A percentile compares a stretch with the other conserved stretches of the same genome.
phyloP scores from a whole-genome alignment of 2,888 invertebrate genomes.

The Scelioninae gen. 1 region DNA sequence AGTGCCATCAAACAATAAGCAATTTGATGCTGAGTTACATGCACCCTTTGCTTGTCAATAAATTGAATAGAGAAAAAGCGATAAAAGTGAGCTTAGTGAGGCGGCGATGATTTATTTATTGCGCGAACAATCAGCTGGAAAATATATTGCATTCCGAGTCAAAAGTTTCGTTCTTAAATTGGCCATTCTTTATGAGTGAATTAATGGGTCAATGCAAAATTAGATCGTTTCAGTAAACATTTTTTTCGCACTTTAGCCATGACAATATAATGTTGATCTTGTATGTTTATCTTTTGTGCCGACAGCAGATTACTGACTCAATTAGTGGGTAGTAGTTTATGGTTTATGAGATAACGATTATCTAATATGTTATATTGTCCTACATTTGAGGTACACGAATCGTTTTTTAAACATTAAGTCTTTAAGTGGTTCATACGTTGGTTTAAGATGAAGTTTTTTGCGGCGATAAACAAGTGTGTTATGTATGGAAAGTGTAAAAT shows the following conservation, averaged over 20 bases:
- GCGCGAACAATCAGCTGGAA: conserved; percentile 41
- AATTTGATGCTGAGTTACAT: conserved; percentile 19
- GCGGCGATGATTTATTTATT: conserved; percentile 50
- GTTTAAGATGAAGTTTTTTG: background rate
- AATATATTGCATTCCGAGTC: conserved; percentile 28
- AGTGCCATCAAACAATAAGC: conserved; percentile 33
- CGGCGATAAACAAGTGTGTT: background rate
- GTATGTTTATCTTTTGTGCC: conserved; percentile 33
- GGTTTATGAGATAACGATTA: conserved; percentile 54
- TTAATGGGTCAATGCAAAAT: conserved; percentile 23
- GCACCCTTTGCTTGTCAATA: conserved; percentile 32
- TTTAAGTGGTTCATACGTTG: conserved; percentile 4
- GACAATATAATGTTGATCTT: conserved; percentile 11
- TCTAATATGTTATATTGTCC: conserved; percentile 54
- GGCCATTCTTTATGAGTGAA: conserved; percentile 4
- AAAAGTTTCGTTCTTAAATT: conserved; percentile 41
- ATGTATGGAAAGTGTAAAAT: background rate
- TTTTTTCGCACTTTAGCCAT: conserved; percentile 1
- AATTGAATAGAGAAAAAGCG: conserved; percentile 25
- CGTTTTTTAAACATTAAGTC: background rate
- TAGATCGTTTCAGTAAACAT: conserved; percentile 7
- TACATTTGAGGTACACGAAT: conserved; percentile 26
- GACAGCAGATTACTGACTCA: conserved; percentile 34
- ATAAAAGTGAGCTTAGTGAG: conserved; percentile 28
- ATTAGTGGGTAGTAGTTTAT: conserved; percentile 44